Percentiles rank a stretch among this genome's conserved stretches.
Conservation (phyloP, 37 sponge, comb jelly and placozoan genomes). For the Cliona cf. orientalis region DNA sequence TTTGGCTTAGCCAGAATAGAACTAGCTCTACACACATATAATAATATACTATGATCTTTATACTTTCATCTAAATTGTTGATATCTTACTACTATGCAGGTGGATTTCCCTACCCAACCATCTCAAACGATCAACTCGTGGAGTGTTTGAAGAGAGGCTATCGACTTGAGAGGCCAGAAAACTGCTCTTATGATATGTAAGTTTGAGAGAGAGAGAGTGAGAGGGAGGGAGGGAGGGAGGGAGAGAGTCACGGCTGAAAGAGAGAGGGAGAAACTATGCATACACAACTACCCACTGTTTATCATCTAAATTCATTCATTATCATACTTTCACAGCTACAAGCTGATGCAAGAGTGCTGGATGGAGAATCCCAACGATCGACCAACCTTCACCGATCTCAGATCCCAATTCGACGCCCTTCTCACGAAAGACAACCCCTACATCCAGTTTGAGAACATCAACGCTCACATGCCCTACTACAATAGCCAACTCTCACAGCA, state of each 20-base stretch:
- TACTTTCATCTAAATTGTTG: too few species aligned
- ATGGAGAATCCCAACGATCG: slow-evolving; percentile 28
- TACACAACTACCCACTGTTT: neutral
- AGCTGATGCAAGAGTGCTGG: slow-evolving; percentile 71
- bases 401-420: slow-evolving; percentile 51
- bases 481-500: neutral
- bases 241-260: too few species aligned
- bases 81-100: slow-evolving; percentile 27
- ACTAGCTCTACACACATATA: too few species aligned
- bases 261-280: too few species aligned
- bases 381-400: slow-evolving; percentile 52
- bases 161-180: slow-evolving; percentile 71
- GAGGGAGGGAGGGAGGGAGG: too few species aligned
- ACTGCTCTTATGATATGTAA: slow-evolving; percentile 78
- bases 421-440: slow-evolving; percentile 33
- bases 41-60: too few species aligned
- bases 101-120: slow-evolving; percentile 70
- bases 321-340: slow-evolving; percentile 28
- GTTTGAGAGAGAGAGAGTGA: too few species aligned
- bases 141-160: slow-evolving; percentile 49
- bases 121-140: slow-evolving; percentile 32
- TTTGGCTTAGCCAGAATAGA: too few species aligned
- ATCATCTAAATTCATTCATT: neutral
- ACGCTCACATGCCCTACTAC: slow-evolving; percentile 47
- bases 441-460: slow-evolving; percentile 35